phyloP scores from a whole-genome alignment of 2,888 invertebrate species.

The Tipula vernalis region DNA sequence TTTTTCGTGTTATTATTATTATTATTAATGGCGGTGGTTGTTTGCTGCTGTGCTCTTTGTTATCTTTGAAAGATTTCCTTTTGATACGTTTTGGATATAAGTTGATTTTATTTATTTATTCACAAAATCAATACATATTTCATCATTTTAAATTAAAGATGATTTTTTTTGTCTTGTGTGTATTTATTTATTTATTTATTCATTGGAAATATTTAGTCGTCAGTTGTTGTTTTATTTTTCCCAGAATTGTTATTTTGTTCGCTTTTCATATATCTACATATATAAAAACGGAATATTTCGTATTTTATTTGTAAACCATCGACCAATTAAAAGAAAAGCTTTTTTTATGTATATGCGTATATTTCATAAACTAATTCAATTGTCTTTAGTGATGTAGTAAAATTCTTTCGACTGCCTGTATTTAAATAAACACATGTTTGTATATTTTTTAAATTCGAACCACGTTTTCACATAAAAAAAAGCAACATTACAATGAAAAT shows the following conservation, averaged over 20 bases:
- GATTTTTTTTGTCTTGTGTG: neutral
- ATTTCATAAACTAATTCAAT: neutral
- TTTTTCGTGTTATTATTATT: neutral
- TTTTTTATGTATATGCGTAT: neutral
- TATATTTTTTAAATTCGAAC: neutral
- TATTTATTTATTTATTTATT: neutral
- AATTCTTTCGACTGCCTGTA: neutral
- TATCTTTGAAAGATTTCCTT: neutral
- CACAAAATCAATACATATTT: neutral
- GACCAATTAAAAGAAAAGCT: neutral
- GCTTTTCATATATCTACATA: neutral
- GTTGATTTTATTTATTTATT: neutral
- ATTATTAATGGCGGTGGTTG: neutral
- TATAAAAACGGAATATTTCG: neutral
- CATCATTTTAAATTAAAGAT: neutral
- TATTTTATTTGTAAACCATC: neutral
- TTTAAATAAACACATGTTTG: neutral
- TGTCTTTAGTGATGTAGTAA: neutral
- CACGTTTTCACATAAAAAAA: neutral
- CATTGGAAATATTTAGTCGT: neutral
- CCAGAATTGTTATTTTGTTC: neutral
- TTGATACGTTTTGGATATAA: neutral
- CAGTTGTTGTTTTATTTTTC: neutral
- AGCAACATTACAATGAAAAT: neutral
- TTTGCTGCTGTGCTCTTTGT: neutral